A percentile compares a stretch with the other conserved stretches of the same genome.
Conservation (phyloP, 2,888 invertebrate genomes). For the Cephus runcator region DNA sequence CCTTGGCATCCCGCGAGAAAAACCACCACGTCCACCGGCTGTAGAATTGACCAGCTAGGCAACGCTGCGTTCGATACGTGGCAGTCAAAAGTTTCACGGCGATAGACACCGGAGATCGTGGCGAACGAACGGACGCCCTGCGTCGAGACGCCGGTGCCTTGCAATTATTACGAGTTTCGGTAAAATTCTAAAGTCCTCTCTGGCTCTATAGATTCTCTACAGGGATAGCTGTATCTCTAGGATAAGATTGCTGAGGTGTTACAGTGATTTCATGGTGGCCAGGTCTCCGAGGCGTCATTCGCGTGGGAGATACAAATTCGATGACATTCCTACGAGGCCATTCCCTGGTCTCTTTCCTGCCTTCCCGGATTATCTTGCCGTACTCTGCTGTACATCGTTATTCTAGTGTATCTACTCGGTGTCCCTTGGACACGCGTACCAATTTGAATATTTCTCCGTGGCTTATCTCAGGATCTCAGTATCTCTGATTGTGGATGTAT, state of each 20-base stretch:
- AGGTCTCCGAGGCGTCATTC: not conserved
- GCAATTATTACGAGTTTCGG: not conserved
- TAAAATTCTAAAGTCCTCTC: not conserved
- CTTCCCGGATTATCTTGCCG: not conserved
- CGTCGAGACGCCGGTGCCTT: not conserved
- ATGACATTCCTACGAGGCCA: slow-evolving; percentile 4
- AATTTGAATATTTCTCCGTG: slow-evolving; percentile 31
- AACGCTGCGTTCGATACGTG: slow-evolving; percentile 23
- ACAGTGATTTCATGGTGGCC: not conserved
- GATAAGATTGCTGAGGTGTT: not conserved
- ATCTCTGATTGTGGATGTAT: not conserved
- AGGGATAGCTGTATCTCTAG: not conserved
- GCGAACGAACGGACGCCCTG: not conserved
- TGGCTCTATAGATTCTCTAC: not conserved
- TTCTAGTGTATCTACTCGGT: slow-evolving; percentile 12
- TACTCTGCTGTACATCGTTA: not conserved
- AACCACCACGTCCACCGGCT: slow-evolving; percentile 8
- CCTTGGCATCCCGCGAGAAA: slow-evolving; percentile 9
- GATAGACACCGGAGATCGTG: not conserved
- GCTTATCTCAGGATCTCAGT: not conserved
- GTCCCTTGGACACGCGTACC: slow-evolving; percentile 21
- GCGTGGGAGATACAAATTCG: slow-evolving; percentile 6
- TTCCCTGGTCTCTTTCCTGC: slow-evolving; percentile 2
- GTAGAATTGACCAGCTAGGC: slow-evolving; percentile 33
- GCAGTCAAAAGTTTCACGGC: slow-evolving; percentile 24